Conservation (phyloP, 2,797 vertebrate species). For the Anolis apletophallus region DNA sequence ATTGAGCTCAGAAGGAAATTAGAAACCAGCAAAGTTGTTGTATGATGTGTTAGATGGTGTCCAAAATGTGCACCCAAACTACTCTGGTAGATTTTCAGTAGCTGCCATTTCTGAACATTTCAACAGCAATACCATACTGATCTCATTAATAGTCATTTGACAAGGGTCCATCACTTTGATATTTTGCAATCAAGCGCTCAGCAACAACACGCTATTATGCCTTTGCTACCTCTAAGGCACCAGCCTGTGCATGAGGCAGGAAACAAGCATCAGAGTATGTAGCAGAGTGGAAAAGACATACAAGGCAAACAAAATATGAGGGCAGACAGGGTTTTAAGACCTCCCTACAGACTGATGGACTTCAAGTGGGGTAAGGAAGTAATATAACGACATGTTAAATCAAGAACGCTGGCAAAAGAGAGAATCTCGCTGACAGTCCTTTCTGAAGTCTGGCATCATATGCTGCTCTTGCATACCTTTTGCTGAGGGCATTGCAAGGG, state of each 20-base stretch:
- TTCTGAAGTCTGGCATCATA: background rate
- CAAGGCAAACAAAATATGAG: background rate
- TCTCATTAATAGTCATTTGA: background rate
- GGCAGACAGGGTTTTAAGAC: background rate
- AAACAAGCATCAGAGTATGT: background rate
- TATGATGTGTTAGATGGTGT: too few relatives aligned
- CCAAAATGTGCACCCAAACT: background rate
- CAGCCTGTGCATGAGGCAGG: background rate
- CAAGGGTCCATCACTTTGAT: background rate
- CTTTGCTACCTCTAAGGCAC: background rate
- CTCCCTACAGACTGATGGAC: too few relatives aligned
- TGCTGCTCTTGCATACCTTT: background rate
- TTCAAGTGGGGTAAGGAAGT: background rate
- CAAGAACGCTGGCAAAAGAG: background rate
- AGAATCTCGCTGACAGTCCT: background rate
- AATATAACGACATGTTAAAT: background rate
- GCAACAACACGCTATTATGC: background rate
- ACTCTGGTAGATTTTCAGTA: background rate
- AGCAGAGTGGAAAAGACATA: background rate
- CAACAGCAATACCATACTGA: too few relatives aligned
- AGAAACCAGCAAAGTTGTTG: too few relatives aligned
- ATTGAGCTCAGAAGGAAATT: too few relatives aligned
- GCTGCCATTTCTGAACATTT: too few relatives aligned
- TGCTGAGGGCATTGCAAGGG: background rate
- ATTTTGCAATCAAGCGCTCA: background rate